These are phyloP conservation scores for Plodia interpunctella DNA, from an alignment of 1,140 invertebrate species.

Conservation along the genomic window DNA sequence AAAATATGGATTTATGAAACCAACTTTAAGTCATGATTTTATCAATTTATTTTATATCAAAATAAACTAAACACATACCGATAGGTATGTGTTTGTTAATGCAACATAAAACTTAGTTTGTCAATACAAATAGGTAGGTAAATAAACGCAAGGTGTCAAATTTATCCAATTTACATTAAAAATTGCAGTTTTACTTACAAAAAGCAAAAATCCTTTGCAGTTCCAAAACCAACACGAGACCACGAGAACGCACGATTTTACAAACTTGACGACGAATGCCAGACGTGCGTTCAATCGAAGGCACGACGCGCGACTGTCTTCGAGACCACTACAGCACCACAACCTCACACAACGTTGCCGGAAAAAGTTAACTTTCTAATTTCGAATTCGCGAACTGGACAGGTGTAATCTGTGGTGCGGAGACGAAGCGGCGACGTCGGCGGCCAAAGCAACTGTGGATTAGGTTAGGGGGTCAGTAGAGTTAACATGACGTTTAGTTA, in stretches of 20 bases:
- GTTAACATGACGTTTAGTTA: background rate
- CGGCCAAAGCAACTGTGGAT: background rate
- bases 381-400: conserved; percentile 53
- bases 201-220: conserved; percentile 26
- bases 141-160: too few species aligned
- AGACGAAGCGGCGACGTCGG: conserved; percentile 8
- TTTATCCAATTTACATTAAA: too few species aligned
- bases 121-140: background rate
- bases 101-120: background rate
- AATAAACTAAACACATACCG: background rate
- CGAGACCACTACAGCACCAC: conserved; percentile 18
- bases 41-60: background rate
- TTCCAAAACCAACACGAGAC: conserved; percentile 20
- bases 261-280: background rate
- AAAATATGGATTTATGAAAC: background rate
- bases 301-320: conserved; percentile 48
- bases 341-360: conserved; percentile 55
- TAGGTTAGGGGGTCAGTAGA: background rate
- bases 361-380: conserved; percentile 67
- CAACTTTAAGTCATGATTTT: too few species aligned
- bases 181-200: conserved; percentile 20
- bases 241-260: conserved; percentile 23
- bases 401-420: conserved; percentile 30
- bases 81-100: too few species aligned
- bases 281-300: conserved; percentile 38